Percentiles rank a stretch among this genome's conserved stretches.
phyloP scores from a whole-genome alignment of 2,888 invertebrate species.

The Seira musarum region DNA sequence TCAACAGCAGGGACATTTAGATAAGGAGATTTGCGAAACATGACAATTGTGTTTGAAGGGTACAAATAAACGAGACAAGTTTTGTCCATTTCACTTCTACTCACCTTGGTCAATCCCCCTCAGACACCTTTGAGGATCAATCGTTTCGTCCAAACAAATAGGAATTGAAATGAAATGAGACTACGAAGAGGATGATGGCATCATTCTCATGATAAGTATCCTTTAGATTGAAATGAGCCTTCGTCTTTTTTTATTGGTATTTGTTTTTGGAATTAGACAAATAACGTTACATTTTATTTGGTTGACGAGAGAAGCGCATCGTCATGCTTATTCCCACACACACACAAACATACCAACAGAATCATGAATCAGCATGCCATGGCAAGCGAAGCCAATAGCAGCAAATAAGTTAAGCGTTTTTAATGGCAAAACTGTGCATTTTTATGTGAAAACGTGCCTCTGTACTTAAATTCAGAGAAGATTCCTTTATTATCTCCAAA shows the following conservation, averaged over 20 bases:
- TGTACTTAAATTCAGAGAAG: slow-evolving; percentile 30
- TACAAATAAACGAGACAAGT: not conserved
- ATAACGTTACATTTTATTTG: slow-evolving; percentile 2
- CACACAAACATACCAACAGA: not conserved
- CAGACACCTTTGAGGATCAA: not conserved
- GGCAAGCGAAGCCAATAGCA: too few species aligned
- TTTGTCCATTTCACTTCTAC: not conserved
- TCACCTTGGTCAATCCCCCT: slow-evolving; percentile 4
- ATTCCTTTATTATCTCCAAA: slow-evolving; percentile 5
- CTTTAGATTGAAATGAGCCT: too few species aligned
- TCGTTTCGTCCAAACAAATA: slow-evolving; percentile 1
- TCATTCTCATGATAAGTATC: too few species aligned
- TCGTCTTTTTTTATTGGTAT: too few species aligned
- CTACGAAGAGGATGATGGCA: not conserved
- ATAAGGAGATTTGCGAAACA: not conserved
- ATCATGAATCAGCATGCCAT: too few species aligned
- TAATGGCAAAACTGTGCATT: slow-evolving; percentile 38
- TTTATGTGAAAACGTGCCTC: slow-evolving; percentile 36
- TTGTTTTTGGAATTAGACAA: not conserved
- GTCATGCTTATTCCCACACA: slow-evolving; percentile 1
- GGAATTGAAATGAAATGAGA: not conserved
- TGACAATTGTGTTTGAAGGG: not conserved
- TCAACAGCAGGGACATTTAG: not conserved
- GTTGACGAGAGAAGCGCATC: not conserved
- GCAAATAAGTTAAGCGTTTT: not conserved